Conservation (phyloP, 2,113 vertebrate species). For the Petrocephalus zakoni region DNA sequence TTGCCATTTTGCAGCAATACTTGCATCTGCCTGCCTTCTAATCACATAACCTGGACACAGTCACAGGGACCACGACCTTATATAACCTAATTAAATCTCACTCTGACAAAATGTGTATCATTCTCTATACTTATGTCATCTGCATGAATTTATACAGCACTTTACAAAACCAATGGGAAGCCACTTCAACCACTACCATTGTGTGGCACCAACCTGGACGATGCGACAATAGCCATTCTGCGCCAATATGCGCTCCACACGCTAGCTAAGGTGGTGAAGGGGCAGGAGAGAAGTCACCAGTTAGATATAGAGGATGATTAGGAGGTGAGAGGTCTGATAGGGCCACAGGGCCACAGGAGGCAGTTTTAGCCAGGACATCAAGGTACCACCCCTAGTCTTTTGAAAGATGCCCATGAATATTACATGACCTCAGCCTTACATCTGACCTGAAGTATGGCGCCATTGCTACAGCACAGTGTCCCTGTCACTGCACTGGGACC, state of each 20-base stretch:
- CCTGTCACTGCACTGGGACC: not conserved
- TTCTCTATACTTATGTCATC: not conserved
- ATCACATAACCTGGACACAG: not conserved
- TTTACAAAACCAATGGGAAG: not conserved
- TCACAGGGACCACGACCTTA: not conserved
- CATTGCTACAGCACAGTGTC: not conserved
- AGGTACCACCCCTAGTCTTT: not conserved
- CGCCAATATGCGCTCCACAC: not conserved
- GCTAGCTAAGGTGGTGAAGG: not conserved
- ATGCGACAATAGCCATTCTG: not conserved
- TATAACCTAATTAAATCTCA: not conserved
- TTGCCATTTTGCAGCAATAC: not conserved
- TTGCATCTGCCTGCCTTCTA: not conserved
- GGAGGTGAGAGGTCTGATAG: not conserved
- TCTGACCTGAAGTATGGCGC: not conserved
- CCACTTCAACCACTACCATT: not conserved
- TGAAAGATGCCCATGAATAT: not conserved
- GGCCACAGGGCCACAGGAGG: not conserved
- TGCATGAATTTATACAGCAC: not conserved
- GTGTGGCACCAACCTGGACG: not conserved
- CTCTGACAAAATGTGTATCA: not conserved
- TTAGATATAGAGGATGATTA: not conserved
- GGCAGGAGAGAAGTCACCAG: not conserved
- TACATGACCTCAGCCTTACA: not conserved
- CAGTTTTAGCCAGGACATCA: not conserved